These are phyloP conservation scores for Atethmia centrago DNA, from an alignment of 2,888 invertebrate genomes.

Conservation along the genomic window DNA sequence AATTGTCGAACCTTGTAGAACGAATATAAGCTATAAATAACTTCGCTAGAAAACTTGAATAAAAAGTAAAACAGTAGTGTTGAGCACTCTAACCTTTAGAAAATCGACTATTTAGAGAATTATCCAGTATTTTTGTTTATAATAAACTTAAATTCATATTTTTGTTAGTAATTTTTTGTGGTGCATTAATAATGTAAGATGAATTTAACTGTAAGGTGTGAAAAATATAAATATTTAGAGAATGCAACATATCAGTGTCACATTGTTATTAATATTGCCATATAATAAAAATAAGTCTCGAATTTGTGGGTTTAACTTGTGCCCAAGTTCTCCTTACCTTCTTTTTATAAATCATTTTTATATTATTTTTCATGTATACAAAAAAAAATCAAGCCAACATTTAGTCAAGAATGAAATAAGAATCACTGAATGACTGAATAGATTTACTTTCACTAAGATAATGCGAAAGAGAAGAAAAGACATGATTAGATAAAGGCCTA, in stretches of 20 bases:
- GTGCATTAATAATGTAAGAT: constrained; percentile 68
- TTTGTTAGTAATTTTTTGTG: constrained; percentile 69
- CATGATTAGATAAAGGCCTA: constrained; percentile 52
- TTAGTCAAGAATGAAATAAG: constrained; percentile 46
- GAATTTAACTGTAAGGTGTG: constrained; percentile 46
- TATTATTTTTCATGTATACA: neutral
- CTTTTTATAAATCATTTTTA: neutral
- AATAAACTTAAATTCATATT: constrained; percentile 68
- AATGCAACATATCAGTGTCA: constrained; percentile 45
- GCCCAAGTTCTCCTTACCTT: constrained; percentile 15
- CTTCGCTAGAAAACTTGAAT: constrained; percentile 22
- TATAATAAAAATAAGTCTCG: constrained; percentile 29
- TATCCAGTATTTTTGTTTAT: constrained; percentile 67
- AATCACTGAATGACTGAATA: constrained; percentile 55
- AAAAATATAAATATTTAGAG: constrained; percentile 56
- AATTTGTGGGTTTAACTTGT: constrained; percentile 19
- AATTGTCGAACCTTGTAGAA: constrained; percentile 10
- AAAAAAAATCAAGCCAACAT: constrained; percentile 29
- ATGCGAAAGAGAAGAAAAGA: constrained; percentile 57
- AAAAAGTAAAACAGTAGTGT: constrained; percentile 16
- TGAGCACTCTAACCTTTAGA: constrained; percentile 41
- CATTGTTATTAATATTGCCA: constrained; percentile 34
- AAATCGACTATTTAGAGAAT: constrained; percentile 63
- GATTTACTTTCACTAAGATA: constrained; percentile 51
- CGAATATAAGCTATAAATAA: constrained; percentile 6